Base-by-base conservation (phyloP, 1,140 invertebrate species). In the Papilio polyxenes region DNA sequence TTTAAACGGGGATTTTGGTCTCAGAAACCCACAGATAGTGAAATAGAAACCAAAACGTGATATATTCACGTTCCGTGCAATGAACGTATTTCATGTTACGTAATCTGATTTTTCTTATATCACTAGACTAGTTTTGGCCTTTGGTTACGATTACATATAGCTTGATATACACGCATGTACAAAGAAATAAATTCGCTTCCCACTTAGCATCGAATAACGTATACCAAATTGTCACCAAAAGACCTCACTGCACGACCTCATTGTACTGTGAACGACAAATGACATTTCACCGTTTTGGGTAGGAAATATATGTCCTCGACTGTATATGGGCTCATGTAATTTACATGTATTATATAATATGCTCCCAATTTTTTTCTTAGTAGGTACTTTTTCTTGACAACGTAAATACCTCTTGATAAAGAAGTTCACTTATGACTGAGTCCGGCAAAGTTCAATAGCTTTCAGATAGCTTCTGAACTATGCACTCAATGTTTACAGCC, bases 51-150 rank as follows among this genome's bases (percentile, higher is more conserved):
- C 37, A 23, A 37, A 69, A 69, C 65, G 65, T 69, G 65, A 69
- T 69, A 69, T 69, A 69, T 69, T 37, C 65, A 69, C 65, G 65
- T 69, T 69, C 11, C 65, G 13, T 11, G 31, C 65, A 15, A 31
- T 69, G 31, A 69, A 69, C 65, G 65, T 69, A 69, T 69, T 37
- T 37, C 65, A 31, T 69, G 65, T 15, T 69, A 37, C 65, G 65
- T 69, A 62, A 62, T 15, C 2, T 2, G 7, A 69, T 69, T 69
- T 69, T 69, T 69, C n/a, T 69, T 69, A 69, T 69, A 69, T 69
- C 65, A 69, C 31, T 31, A 31, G 6, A 69, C 65, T 37, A 69
- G 31, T 11, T 69, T 69, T 62, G 6, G 59, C 8, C 6, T 23
- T 10, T 31, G 9, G 10, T 31, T 31, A 15, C 65, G 31, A 13